These are phyloP conservation scores for Tridacna crocea DNA, from an alignment of 2,888 invertebrate genomes.

Conservation along the genomic window DNA sequence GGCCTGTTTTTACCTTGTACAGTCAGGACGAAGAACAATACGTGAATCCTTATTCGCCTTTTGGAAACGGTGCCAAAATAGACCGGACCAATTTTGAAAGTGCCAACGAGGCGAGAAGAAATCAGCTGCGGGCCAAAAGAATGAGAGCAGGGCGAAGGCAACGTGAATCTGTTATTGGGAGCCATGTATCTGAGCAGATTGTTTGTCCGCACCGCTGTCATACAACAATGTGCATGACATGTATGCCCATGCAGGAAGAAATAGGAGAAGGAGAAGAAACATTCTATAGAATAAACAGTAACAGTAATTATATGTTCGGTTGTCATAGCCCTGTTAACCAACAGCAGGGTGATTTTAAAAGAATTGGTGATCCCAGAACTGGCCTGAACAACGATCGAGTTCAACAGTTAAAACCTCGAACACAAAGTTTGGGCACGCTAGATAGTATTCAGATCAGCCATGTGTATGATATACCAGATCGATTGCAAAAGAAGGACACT, in stretches of 20 bases:
- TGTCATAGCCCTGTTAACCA: not conserved
- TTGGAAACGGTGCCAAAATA: not conserved
- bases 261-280: not conserved
- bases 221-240: not conserved
- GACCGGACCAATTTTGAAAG: not conserved
- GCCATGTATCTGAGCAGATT: too few species aligned
- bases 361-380: not conserved
- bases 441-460: not conserved
- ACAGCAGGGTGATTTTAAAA: not conserved
- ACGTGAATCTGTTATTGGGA: constrained; percentile 2
- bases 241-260: not conserved
- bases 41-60: not conserved
- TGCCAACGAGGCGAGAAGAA: not conserved
- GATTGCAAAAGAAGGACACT: not conserved
- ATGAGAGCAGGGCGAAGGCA: not conserved
- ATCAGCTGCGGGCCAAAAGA: not conserved
- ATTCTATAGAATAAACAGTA: not conserved
- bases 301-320: not conserved
- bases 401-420: not conserved
- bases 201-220: not conserved
- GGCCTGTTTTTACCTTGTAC: constrained; percentile 13
- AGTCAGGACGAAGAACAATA: not conserved
- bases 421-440: not conserved
- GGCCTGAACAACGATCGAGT: not conserved
- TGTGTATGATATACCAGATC: not conserved